Evolutionary conservation across 2,888 invertebrate species (phyloP), one percentile per base, ranked within the genome.

Genomic region (Lordiphosa andalusiaca): DNA sequence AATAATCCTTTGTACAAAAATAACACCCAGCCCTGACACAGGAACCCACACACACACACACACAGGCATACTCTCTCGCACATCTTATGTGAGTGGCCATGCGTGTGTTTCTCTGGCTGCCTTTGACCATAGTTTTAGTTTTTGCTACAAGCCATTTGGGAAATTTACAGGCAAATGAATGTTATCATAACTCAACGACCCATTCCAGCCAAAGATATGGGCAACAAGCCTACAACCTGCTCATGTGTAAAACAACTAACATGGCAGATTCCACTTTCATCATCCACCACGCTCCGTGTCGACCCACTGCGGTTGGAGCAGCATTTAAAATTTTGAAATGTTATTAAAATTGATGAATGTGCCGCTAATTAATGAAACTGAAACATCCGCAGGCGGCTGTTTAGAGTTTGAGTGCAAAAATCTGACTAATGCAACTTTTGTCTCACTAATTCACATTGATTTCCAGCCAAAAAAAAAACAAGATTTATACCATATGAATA

Each of bases 281-380:
- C 33, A 51, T 52, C 44, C 9, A 3, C 46, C 35, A 12, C 10
- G 19, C n/a, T 41, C 3, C 25, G 9, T 10, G 16, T 19, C 6
- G 13, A 9, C 35, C 41, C 40, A 5, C n/a, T 56, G 57, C 49
- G 35, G 57, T 54, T 54, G 4, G 38, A 16, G 6, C n/a, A 38
- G 13, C 53, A 41, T 65, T 72, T 53, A 12, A 44, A 44, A 54
- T 69, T 52, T 62, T 48, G 60, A 82, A 86, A 86, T 86, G 64
- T 76, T 86, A 87, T 87, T 87, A 87, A 87, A 87, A 87, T 87
- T 87, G 87, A 87, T 87, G 87, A 87, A 87, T 87, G 75, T 71
- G 83, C 78, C 71, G 83, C 85, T 87, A 87, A 87, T 87, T 87
- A 86, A 84, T 76, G 75, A 68, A 67, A 71, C 51, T 57, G 48